Base-by-base conservation (phyloP, 1,140 invertebrate species). In the Drosophila punjabiensis region DNA sequence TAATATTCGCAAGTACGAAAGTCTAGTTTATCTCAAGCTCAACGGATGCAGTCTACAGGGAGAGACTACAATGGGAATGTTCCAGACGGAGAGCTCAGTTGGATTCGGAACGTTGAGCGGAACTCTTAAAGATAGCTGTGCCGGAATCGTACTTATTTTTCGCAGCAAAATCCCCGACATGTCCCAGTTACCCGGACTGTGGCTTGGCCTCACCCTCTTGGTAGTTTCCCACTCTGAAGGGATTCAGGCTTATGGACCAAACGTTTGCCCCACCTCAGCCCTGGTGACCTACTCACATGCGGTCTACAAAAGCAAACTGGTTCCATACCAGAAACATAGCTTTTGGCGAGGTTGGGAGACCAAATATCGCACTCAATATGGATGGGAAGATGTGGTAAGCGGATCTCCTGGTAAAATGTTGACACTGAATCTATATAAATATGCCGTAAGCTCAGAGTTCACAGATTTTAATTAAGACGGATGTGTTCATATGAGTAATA, bases 51-150 rank as follows among this genome's bases (percentile, higher is more conserved):
- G n/a, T 28, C 10, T 18, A 24, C 11, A 33, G 24, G 3, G 20
- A 28, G 64, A 0, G 8, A 55, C 30, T 13, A n/a, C 20, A 53
- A n/a, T 69, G 20, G 13, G n/a, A 33, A 33, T 6, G 8, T 53
- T 18, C 18, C 33, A 50, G 24, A 61, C 41, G 24, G 16, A 52
- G 43, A 61, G 45, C 35, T 61, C 68, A 74, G 68, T 73, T 74
- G n/a, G 28, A 43, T 37, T 73, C 24, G 32, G 20, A 74, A 43
- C 43, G 68, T 30, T 74, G 37, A 5, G 20, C 11, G 37, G 68
- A 35, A 61, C 33, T 18, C 35, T 50, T 39, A 37, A 16, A 52
- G 30, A 60, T 35, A 59, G 33, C 18, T 5, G 28, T 5, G 18
- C 6, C 11, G 4, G 35, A 59, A 35, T 41, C 16, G n/a, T 16